Evolutionary conservation across 2,113 vertebrate species (phyloP).

Genomic region (Dasyurus viverrinus): DNA sequence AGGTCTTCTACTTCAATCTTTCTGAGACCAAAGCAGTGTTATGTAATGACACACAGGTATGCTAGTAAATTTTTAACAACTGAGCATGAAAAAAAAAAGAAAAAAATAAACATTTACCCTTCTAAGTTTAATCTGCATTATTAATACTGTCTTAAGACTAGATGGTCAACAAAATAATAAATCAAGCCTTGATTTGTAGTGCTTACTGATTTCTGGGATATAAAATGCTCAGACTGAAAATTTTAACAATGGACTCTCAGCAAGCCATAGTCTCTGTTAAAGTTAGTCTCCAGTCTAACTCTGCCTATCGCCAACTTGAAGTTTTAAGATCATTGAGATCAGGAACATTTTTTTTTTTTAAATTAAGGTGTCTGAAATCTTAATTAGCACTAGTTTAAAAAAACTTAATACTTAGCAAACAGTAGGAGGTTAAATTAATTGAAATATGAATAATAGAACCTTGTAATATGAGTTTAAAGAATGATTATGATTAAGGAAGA

Average conservation of each 20-base stretch:
- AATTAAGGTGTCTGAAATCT: background rate
- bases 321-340: background rate
- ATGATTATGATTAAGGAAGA: background rate
- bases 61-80: no score
- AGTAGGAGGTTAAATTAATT: background rate
- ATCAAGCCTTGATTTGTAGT: no score
- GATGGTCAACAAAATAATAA: no score
- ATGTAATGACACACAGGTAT: no score
- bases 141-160: no score
- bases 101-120: no score
- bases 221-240: background rate
- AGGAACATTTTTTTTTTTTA: background rate
- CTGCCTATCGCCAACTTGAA: background rate
- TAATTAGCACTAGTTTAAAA: background rate
- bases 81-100: no score
- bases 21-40: no score
- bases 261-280: background rate
- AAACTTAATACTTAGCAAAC: background rate
- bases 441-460: background rate
- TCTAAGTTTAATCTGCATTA: no score
- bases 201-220: background rate
- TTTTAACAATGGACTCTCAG: background rate
- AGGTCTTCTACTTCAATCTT: no score
- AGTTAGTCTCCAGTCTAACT: background rate
- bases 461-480: background rate